A percentile compares a stretch with the other conserved stretches of the same genome.
Conservation (phyloP, 2,797 vertebrate species). For the Fratercula arctica region DNA sequence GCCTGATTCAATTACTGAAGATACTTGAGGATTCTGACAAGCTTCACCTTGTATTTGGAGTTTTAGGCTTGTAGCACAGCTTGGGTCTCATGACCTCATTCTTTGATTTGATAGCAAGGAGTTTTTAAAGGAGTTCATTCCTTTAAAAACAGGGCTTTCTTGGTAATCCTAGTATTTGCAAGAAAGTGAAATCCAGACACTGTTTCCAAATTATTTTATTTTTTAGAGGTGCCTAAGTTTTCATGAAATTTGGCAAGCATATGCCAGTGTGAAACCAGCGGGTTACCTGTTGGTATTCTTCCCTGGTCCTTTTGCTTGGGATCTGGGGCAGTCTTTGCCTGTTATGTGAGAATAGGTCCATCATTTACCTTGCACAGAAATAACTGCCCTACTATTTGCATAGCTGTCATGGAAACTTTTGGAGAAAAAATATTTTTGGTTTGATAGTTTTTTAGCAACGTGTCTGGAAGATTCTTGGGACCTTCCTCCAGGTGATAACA, state of each 20-base stretch:
- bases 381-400: background rate
- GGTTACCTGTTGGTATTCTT: background rate
- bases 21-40: background rate
- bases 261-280: background rate
- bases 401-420: background rate
- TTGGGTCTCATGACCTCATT: background rate
- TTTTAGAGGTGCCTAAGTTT: background rate
- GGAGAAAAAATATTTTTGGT: background rate
- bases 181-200: background rate
- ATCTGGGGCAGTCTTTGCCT: background rate
- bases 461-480: background rate
- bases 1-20: background rate
- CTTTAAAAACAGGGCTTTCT: background rate
- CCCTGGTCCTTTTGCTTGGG: background rate
- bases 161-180: background rate
- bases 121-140: background rate
- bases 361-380: background rate
- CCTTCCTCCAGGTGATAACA: background rate
- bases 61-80: background rate
- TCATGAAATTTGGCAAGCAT: background rate
- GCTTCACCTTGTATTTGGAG: background rate
- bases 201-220: background rate
- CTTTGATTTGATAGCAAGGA: background rate
- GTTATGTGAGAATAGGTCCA: background rate
- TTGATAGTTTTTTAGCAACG: background rate